Base-by-base conservation (phyloP, 2,113 vertebrate species). In the Trochalopteron elliotii region DNA sequence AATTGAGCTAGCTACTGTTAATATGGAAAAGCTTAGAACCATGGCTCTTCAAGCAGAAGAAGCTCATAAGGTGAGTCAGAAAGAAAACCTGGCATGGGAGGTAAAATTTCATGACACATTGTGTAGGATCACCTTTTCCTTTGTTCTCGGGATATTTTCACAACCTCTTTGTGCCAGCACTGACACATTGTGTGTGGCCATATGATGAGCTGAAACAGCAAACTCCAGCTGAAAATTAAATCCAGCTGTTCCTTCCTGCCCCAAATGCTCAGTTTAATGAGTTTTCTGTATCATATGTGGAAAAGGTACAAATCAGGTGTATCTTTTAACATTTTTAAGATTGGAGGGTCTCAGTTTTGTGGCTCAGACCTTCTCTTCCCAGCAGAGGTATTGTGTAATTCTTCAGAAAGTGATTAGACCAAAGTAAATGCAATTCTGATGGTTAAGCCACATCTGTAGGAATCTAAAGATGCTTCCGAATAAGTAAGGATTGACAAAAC, bases 51-150 rank as follows among this genome's bases (percentile, higher is more conserved):
- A 98, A 96, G 96, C 98, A 67, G 97, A 95, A 91, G 97, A 71
- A 15, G 93, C 95, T 50, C 98, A 98, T 96, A 98, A 99, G 98
- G 99, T 99, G 67, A 97, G 97, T 55, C 18, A 71, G 28, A 72
- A 87, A 40, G 39, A 47, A 67, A 57, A 78, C 3, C 8, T 90
- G 57, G 5, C 12, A 9, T 4, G 33, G n/a, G 47, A 76, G 27
- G 31, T 86, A 19, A 45, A 40, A 69, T 50, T 76, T 69, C 7
- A 17, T 11, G n/a, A 28, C 57, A 13, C 7, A 0, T 22, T 33
- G 15, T 45, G 13, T 69, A 25, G 82, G 22, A 76, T 76, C 59
- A 11, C 25, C 28, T 77, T 74, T 70, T 69, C 47, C 11, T 9
- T 56, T 47, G 28, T 65, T 85, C 70, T 65, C 2, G 28, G 9